Conservation (phyloP, 2,113 vertebrate species). For the Apteryx owenii region DNA sequence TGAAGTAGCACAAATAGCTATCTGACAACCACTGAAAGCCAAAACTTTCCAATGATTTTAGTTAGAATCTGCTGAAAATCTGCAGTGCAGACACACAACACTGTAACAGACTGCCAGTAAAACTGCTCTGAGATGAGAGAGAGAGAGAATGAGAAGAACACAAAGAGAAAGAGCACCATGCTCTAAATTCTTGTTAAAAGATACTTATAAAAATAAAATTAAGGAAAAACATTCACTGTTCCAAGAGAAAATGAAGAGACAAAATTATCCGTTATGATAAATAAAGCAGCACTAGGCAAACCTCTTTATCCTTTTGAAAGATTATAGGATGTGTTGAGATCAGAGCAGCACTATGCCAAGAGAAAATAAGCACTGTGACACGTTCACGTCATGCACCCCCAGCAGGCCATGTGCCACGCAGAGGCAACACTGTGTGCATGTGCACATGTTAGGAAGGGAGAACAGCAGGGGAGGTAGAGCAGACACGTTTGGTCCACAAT, state of each 20-base stretch:
- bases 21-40: neutral
- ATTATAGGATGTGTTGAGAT: neutral
- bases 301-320: neutral
- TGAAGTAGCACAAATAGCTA: neutral
- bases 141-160: neutral
- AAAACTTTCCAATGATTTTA: neutral
- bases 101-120: neutral
- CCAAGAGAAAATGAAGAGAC: neutral
- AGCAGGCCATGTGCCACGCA: neutral
- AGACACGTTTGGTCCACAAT: neutral
- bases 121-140: neutral
- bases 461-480: neutral
- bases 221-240: neutral
- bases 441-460: neutral
- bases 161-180: neutral
- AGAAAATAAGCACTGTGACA: neutral
- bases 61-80: neutral
- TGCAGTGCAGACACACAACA: neutral
- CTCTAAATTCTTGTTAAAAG: neutral
- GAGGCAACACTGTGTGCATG: neutral
- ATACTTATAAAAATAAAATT: neutral
- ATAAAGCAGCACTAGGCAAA: neutral
- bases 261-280: neutral
- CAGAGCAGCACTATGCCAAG: neutral
- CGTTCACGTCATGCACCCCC: neutral